Percentiles rank a stretch among this genome's conserved stretches.
Evolutionary conservation across 2,797 vertebrate genomes (phyloP).

Genomic region (Harpagifer antarcticus): DNA sequence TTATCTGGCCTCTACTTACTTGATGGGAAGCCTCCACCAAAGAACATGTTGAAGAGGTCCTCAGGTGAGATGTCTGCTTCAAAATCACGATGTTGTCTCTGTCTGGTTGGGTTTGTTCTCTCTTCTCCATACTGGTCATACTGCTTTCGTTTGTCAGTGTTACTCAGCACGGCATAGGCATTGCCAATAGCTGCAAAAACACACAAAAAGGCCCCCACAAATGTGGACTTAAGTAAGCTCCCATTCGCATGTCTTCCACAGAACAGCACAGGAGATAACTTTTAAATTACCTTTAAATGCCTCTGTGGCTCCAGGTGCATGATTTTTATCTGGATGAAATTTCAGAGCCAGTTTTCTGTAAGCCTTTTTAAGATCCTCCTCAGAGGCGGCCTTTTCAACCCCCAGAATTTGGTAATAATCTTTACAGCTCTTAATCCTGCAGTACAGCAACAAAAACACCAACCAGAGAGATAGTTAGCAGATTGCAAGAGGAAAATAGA

Average conservation of each 20-base stretch:
- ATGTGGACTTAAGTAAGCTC: neutral
- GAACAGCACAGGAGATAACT: neutral
- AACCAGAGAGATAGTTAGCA: constrained; percentile 7
- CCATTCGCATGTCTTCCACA: neutral
- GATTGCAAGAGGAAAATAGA: neutral
- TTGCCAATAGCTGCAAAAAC: constrained; percentile 92
- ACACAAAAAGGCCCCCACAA: neutral
- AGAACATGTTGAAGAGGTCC: constrained; percentile 99
- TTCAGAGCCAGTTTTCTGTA: constrained; percentile 96
- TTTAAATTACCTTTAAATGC: constrained; percentile 94
- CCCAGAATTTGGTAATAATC: constrained; percentile 98
- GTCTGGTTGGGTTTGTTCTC: constrained; percentile 86
- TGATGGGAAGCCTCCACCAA: constrained; percentile 96
- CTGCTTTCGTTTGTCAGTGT: constrained; percentile 93
- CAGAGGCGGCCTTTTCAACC: constrained; percentile 90
- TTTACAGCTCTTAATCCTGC: constrained; percentile 97
- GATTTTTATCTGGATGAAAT: constrained; percentile 99
- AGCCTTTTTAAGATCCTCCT: constrained; percentile 98
- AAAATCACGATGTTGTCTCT: constrained; percentile 88
- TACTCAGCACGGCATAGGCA: constrained; percentile 95
- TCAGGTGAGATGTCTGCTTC: constrained; percentile 98
- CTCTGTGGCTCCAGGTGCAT: constrained; percentile 94
- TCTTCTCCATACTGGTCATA: constrained; percentile 97
- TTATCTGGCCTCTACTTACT: constrained; percentile 83
- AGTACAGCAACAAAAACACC: constrained; percentile 7